Base-by-base conservation (phyloP, 1,140 invertebrate genomes). In the Drosophila parvula region DNA sequence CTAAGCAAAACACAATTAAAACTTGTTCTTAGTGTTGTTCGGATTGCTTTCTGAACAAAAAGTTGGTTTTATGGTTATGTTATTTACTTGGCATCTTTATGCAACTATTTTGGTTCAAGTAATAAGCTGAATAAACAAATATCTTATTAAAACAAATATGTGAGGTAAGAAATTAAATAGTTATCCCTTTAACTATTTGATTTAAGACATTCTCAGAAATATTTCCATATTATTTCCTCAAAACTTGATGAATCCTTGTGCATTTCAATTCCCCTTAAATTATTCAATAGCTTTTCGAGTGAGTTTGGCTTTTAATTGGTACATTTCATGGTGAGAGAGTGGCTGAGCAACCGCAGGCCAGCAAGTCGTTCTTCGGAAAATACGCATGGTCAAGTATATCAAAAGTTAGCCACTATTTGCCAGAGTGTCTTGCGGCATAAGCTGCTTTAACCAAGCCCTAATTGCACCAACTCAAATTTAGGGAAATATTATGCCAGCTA, bases 341-440 rank as follows among this genome's bases (percentile, higher is more conserved):
- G 34, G 18, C 7, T 3, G 10, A n/a, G 0, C 2, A 5, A 56
- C 34, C 14, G 14, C 22, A 41, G 4, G 1, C 12, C 34, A n/a
- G 10, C 14, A 56, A n/a, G 14, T 5, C n/a, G 11, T 40, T 14
- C 9, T n/a, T 38, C n/a, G 11, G 3, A 14, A 38, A 27, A 9
- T 38, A 11, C 12, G 16, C 34, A n/a, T 38, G 22, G 10, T 36
- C 14, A 16, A 41, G 14, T 41, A 50, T 50, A 30, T 50, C 47
- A 50, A 27, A 28, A 57, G 36, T 41, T 43, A n/a, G 53, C 34
- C 34, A 56, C 53, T 27, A 7, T 56, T 27, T 16, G 14, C 14
- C 53, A 14, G 53, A 56, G 34, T 41, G 53, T 22, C 36, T 28
- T 41, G 4, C 36, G 22, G 32, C 40, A 36, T 62, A 65, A 62